A percentile compares a stretch with the other conserved stretches of the same genome.
phyloP scores from a whole-genome alignment of 2,888 invertebrate genomes.

The Hydropsyche betteni region DNA sequence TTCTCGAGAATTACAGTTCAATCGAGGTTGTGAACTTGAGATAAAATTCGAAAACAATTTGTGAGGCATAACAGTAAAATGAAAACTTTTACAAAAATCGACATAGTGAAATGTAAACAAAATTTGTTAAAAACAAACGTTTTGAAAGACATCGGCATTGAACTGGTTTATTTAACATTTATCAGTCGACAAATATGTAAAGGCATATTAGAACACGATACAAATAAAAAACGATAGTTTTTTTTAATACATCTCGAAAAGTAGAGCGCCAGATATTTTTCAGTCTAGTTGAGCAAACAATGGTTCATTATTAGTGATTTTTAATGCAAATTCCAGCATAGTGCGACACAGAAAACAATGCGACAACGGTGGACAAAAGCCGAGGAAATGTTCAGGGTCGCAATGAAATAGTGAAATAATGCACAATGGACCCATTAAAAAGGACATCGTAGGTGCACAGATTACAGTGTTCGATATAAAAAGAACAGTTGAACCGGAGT shows the following conservation, averaged over 20 bases:
- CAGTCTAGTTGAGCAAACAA: not conserved
- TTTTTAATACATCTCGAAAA: not conserved
- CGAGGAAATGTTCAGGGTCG: slow-evolving; percentile 16
- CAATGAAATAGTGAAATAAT: slow-evolving; percentile 11
- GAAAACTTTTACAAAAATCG: not conserved
- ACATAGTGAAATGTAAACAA: not conserved
- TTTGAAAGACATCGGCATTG: not conserved
- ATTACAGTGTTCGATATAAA: no score
- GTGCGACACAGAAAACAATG: slow-evolving; percentile 14
- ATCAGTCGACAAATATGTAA: not conserved
- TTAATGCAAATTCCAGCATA: not conserved
- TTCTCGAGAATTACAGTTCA: not conserved
- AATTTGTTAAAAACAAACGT: not conserved
- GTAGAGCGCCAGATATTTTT: not conserved
- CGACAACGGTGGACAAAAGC: slow-evolving; percentile 8
- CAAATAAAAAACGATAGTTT: not conserved
- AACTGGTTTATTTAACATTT: slow-evolving; percentile 25
- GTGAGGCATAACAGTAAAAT: not conserved
- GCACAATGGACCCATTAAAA: slow-evolving; percentile 1
- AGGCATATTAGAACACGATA: not conserved
- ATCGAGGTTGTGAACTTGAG: slow-evolving; percentile 3
- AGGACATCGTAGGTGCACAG: slow-evolving; percentile 5
- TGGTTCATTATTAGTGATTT: slow-evolving; percentile 6
- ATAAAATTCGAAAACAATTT: slow-evolving; percentile 7
- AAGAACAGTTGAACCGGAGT: no score